phyloP scores from a whole-genome alignment of 2,888 invertebrate genomes.

The Rhagonycha fulva region DNA sequence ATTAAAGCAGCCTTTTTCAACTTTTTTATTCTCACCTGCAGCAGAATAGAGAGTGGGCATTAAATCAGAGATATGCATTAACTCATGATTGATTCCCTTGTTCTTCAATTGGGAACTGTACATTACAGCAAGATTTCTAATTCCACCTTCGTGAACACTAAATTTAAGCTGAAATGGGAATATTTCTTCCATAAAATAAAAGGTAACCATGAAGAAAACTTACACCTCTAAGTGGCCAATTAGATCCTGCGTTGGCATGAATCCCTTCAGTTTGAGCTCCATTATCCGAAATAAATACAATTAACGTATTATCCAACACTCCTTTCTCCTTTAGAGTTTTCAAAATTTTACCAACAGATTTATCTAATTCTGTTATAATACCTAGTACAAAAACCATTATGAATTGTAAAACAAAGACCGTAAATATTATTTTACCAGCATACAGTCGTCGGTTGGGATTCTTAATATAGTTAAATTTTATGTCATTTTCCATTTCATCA shows the following conservation, averaged over 20 bases:
- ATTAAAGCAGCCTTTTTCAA: background rate
- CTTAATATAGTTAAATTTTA: constrained; percentile 68
- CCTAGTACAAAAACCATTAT: background rate
- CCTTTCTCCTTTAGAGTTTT: constrained; percentile 65
- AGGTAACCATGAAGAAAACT: constrained; percentile 40
- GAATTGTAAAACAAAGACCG: background rate
- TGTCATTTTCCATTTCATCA: constrained; percentile 60
- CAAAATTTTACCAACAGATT: constrained; percentile 79
- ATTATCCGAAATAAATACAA: constrained; percentile 88
- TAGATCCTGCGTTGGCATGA: constrained; percentile 75
- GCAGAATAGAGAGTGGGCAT: constrained; percentile 66
- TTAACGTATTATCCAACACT: constrained; percentile 79
- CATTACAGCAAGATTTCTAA: constrained; percentile 73
- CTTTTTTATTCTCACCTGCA: constrained; percentile 21
- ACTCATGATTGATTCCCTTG: constrained; percentile 58
- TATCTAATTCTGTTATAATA: constrained; percentile 59
- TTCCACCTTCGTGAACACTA: constrained; percentile 82
- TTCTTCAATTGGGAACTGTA: constrained; percentile 68
- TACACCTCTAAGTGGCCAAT: constrained; percentile 79
- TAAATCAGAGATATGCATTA: constrained; percentile 84
- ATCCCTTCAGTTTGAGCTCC: constrained; percentile 78
- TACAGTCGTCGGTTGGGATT: constrained; percentile 67
- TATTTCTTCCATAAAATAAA: background rate
- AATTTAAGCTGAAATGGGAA: constrained; percentile 62
- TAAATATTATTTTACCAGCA: constrained; percentile 64